These are phyloP conservation scores for Mythimna impura DNA, from an alignment of 2,888 invertebrate genomes.

Conservation along the genomic window DNA sequence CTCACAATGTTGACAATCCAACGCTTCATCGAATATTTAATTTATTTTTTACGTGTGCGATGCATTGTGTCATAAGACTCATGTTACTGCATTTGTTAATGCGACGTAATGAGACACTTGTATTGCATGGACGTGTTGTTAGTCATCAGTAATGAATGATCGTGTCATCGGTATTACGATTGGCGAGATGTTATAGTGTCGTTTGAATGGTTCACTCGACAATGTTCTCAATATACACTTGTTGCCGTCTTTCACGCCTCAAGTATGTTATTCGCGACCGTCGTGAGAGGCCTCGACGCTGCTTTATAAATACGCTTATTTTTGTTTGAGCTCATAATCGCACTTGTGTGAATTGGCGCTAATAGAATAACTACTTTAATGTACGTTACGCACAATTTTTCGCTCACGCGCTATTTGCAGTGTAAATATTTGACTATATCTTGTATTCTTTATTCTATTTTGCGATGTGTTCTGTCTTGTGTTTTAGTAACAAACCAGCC, in stretches of 20 bases:
- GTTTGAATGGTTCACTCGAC: constrained; percentile 56
- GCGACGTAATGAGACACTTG: constrained; percentile 65
- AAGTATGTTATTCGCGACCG: constrained; percentile 40
- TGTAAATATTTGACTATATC: constrained; percentile 56
- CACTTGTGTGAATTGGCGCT: constrained; percentile 68
- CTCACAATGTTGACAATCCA: constrained; percentile 65
- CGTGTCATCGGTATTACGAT: constrained; percentile 63
- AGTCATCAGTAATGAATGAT: constrained; percentile 66
- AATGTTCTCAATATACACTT: constrained; percentile 52
- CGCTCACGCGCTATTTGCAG: constrained; percentile 35
- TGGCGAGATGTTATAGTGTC: constrained; percentile 46
- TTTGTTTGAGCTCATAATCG: constrained; percentile 51
- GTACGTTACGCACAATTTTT: constrained; percentile 59
- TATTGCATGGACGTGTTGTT: constrained; percentile 56
- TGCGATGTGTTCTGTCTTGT: constrained; percentile 47
- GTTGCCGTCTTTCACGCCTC: constrained; percentile 47
- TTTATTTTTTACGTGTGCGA: constrained; percentile 53
- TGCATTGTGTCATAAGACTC: constrained; percentile 57
- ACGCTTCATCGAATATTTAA: constrained; percentile 63
- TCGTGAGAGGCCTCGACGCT: constrained; percentile 37
- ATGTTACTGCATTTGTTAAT: constrained; percentile 64
- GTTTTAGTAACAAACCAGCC: constrained; percentile 37
- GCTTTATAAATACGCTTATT: constrained; percentile 41
- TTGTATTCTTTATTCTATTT: constrained; percentile 46
- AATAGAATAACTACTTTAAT: constrained; percentile 64